Percentiles rank a stretch among this genome's conserved stretches.
Evolutionary conservation across 2,797 vertebrate genomes (phyloP).

Genomic region (Dermochelys coriacea): DNA sequence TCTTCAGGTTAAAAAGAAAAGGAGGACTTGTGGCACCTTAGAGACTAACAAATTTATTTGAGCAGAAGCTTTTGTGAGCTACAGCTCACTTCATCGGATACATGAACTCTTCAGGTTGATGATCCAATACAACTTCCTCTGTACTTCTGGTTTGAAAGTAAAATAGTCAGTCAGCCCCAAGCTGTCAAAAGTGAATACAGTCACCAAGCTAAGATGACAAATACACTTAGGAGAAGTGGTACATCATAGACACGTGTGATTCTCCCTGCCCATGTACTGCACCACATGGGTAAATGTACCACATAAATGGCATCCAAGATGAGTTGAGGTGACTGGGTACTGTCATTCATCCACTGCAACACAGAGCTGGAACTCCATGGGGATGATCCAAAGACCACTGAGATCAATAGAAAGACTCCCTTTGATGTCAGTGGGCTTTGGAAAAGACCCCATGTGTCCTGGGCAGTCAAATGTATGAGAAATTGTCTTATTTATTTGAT

Average conservation of each 20-base stretch:
- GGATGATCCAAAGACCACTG: background rate
- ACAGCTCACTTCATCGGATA: too few species aligned
- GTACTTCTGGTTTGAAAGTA: background rate
- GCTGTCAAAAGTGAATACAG: background rate
- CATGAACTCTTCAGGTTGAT: background rate
- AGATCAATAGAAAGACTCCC: background rate
- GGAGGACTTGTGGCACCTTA: too few species aligned
- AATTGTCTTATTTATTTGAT: too few species aligned
- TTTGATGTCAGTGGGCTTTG: background rate
- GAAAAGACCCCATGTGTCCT: background rate
- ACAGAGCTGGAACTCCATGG: background rate
- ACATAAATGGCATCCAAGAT: accelerated
- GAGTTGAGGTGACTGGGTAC: background rate
- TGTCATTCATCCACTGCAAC: background rate
- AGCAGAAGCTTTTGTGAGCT: too few species aligned
- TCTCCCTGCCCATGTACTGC: accelerated
- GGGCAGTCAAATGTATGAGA: background rate
- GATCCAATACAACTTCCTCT: background rate
- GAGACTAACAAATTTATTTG: too few species aligned
- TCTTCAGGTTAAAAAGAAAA: background rate
- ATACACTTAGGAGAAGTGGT: accelerated
- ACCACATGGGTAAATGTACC: background rate
- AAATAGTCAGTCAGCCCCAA: background rate
- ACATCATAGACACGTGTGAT: accelerated
- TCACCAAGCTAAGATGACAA: background rate